Base-by-base conservation (phyloP, 2,797 vertebrate genomes). In the Chaunax sp. region DNA sequence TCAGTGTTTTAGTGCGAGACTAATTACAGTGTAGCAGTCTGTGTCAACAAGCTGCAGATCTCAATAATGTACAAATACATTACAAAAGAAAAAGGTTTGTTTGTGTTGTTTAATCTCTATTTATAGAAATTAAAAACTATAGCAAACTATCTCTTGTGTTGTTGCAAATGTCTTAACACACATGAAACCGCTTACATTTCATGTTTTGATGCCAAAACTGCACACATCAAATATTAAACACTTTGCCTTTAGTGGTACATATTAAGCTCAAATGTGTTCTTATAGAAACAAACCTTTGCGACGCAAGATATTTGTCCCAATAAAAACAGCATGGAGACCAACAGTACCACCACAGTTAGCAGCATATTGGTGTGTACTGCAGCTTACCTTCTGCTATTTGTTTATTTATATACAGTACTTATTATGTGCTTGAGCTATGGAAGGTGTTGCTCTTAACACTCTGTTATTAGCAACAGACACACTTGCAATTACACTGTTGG, bases 401-500 rank as follows among this genome's bases (percentile, higher is more conserved):
- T 58, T 72, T 58, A n/a, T n/a, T 51, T 28, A 71, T 33, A 43
- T 53, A 52, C 63, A 10, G 10, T 35, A 35, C 33, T 35, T 35
- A 7, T 35, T 35, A 10, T 35, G 33, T 35, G 33, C 33, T 77
- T 53, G 49, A 78, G 58, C 45, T 45, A 54, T 72, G 69, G 56
- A 49, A 41, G 65, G 80, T 55, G 52, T 68, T 77, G 55, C 46
- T 78, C 66, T 75, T 59, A 70, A 70, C 75, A 75, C 55, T 63
- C 64, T 69, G 55, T 82, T 82, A 82, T 89, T 82, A 82, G 69
- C 68, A 69, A 47, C 66, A 65, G 46, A 75, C 64, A 60, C 70
- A 86, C 78, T 56, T 71, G 70, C 71, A 89, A 92, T 92, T 88
- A 87, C 85, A 80, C 60, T 46, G 64, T 89, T 85, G 76, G 54